Base-by-base conservation (phyloP, 1,140 invertebrate species). In the Cydia splendana region DNA sequence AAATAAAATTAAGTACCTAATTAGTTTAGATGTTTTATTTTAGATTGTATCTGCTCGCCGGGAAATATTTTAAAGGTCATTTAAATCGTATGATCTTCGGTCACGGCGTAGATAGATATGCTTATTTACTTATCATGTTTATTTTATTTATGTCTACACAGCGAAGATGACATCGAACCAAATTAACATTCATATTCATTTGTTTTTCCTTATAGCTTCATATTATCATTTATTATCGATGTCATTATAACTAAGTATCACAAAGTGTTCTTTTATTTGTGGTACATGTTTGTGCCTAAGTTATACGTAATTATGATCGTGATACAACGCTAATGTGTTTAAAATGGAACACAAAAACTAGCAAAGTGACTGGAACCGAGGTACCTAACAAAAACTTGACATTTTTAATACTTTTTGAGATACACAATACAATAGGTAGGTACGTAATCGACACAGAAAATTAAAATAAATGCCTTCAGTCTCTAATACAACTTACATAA, bases 121-220 rank as follows among this genome's bases (percentile, higher is more conserved):
- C 13, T 62, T 62, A 62, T 62, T 62, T 62, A 24, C 57, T 62
- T 24, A 24, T 62, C 57, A 24, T 62, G 57, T 62, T 62, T 62
- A 12, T n/a, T 62, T 62, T 62, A 24, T 62, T 62, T 62, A 62
- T 62, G 18, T 62, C n/a, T 62, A 7, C 57, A 62, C n/a, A 10
- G 18, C n/a, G 2, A 62, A 62, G 15, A 62, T 62, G 57, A 24
- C 57, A 62, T 62, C 57, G 57, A 18, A 62, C 57, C 7, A 24
- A 62, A 62, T 62, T 62, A 62, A 62, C 15, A 62, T 62, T 62
- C 57, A 62, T 24, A 18, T 62, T 62, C 18, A 15, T 24, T 4
- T 53, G 15, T n/a, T 62, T 62, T 62, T 62, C 57, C 57, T 62
- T 20, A 62, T 62, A 24, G 57, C 57, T 7, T 18, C 2, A 62